These are phyloP conservation scores for Takifugu bimaculatus DNA, from an alignment of 2,113 vertebrate genomes.

Conservation along the genomic window DNA sequence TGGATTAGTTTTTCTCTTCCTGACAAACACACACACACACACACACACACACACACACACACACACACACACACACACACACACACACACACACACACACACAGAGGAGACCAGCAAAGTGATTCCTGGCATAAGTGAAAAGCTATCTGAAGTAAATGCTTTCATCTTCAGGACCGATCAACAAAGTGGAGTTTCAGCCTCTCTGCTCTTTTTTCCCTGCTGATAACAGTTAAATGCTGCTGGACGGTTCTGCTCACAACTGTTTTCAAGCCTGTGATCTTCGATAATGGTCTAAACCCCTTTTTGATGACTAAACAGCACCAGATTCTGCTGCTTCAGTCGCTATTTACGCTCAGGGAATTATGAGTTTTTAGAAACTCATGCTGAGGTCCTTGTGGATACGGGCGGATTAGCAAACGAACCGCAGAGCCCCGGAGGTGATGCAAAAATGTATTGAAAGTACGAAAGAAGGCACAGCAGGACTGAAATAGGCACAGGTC, in stretches of 20 bases:
- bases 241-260: not conserved
- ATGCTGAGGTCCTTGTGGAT: too few species aligned
- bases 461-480: too few species aligned
- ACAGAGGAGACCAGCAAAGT: constrained; percentile 27
- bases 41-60: too few species aligned
- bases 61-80: constrained; percentile 11
- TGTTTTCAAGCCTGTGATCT: not conserved
- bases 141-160: not conserved
- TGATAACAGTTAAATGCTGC: not conserved
- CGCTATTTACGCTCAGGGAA: not conserved
- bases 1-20: constrained; percentile 39
- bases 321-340: not conserved
- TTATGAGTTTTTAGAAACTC: too few species aligned
- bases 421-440: too few species aligned
- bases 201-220: not conserved
- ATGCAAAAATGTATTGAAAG: too few species aligned
- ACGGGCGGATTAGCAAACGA: too few species aligned
- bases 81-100: not conserved
- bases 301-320: not conserved
- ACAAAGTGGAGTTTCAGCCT: constrained; percentile 2
- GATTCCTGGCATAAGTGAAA: constrained; percentile 29
- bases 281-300: not conserved
- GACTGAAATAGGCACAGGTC: too few species aligned
- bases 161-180: constrained; percentile 13
- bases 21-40: not conserved